Evolutionary conservation across 2,113 vertebrate species (phyloP).

Genomic region (Beaufortia kweichowensis): DNA sequence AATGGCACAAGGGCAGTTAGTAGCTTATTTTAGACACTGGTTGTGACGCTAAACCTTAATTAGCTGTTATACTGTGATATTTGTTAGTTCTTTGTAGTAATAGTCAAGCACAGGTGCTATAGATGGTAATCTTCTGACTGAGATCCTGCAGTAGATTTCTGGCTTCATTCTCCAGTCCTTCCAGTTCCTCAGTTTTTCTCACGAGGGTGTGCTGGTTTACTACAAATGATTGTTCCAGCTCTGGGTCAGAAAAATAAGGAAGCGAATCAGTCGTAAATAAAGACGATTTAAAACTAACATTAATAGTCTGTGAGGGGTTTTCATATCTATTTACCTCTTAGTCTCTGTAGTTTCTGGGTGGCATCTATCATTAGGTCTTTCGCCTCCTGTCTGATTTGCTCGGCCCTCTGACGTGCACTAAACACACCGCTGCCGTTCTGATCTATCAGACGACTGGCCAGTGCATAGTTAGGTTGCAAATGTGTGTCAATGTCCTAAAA

Average conservation of each 20-base stretch:
- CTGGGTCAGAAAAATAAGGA: slow-evolving; percentile 64
- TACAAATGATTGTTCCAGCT: slow-evolving; percentile 86
- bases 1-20: not conserved
- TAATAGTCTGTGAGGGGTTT: not conserved
- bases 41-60: not conserved
- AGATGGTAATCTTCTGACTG: slow-evolving; percentile 86
- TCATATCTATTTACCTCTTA: slow-evolving; percentile 80
- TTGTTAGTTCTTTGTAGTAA: not conserved
- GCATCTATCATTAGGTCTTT: slow-evolving; percentile 84
- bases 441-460: slow-evolving; percentile 77
- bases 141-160: slow-evolving; percentile 82
- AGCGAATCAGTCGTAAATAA: not conserved
- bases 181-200: slow-evolving; percentile 83
- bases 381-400: slow-evolving; percentile 84
- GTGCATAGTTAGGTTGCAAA: slow-evolving; percentile 77
- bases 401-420: slow-evolving; percentile 80
- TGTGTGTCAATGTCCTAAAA: slow-evolving; percentile 79
- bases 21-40: not conserved
- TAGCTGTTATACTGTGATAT: no score
- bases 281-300: not conserved
- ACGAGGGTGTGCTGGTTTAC: slow-evolving; percentile 84
- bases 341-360: slow-evolving; percentile 81
- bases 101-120: slow-evolving; percentile 83
- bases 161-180: slow-evolving; percentile 79
- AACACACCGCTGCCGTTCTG: slow-evolving; percentile 79